Evolutionary conservation across 1,140 invertebrate species (phyloP).

Genomic region (Nephotettix cincticeps): DNA sequence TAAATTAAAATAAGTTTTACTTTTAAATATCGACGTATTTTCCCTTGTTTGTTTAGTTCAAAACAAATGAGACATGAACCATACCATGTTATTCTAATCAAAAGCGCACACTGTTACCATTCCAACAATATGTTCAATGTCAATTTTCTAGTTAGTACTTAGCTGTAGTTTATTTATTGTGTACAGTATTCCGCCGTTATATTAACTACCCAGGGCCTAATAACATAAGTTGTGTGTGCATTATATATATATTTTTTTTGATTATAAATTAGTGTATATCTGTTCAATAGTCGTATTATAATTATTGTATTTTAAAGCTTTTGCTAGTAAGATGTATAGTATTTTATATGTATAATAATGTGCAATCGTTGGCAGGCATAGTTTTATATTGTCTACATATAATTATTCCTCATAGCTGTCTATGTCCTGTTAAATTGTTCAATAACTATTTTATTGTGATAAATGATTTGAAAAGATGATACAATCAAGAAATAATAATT

Average conservation of each 20-base stretch:
- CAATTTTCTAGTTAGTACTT: slow-evolving; percentile 6
- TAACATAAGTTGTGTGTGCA: slow-evolving; percentile 1
- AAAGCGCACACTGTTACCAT: slow-evolving; percentile 5
- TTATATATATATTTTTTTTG: background rate
- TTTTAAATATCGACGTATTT: too few species aligned
- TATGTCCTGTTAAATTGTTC: slow-evolving; percentile 5
- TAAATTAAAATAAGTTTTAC: too few species aligned
- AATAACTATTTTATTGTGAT: slow-evolving; percentile 25
- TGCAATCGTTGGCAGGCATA: slow-evolving; percentile 14
- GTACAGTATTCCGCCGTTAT: background rate
- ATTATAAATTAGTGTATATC: too few species aligned
- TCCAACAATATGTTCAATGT: background rate
- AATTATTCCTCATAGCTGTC: background rate
- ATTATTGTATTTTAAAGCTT: background rate
- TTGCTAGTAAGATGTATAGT: slow-evolving; percentile 2
- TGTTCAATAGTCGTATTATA: background rate
- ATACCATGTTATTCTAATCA: background rate
- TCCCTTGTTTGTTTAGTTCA: too few species aligned
- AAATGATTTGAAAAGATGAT: slow-evolving; percentile 21
- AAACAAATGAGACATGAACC: too few species aligned
- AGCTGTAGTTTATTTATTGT: slow-evolving; percentile 11
- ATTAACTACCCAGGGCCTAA: slow-evolving; percentile 13
- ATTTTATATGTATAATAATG: slow-evolving; percentile 24
- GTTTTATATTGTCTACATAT: slow-evolving; percentile 13
- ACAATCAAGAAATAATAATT: slow-evolving; percentile 10